A percentile compares a stretch with the other conserved stretches of the same genome.
These are phyloP conservation scores for Acrocephalus kingi DNA, from an alignment of 2,113 vertebrate genomes.

Conservation along the genomic window DNA sequence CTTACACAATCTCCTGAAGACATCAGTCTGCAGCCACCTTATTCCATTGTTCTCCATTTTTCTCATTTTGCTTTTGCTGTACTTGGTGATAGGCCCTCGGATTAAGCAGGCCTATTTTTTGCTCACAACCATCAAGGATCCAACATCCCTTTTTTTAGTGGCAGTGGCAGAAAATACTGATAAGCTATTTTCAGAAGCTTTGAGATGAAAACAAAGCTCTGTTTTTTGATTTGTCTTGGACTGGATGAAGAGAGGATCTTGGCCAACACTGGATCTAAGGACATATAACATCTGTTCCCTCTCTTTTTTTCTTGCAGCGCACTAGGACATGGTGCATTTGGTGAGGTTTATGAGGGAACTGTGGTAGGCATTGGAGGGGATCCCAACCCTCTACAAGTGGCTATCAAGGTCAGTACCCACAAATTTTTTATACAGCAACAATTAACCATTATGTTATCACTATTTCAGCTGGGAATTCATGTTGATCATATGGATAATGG, in stretches of 20 bases:
- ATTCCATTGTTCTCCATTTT: background rate
- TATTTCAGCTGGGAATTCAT: background rate
- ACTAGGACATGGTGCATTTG: conserved; percentile 90
- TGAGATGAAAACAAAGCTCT: background rate
- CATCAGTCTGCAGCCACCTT: background rate
- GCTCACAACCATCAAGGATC: background rate
- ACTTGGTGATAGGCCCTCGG: background rate
- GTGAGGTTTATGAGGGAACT: conserved; percentile 90
- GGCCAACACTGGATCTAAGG: background rate
- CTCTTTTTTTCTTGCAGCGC: conserved; percentile 72
- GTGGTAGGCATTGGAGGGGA: conserved; percentile 85
- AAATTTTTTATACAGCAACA: background rate
- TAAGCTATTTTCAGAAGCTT: background rate
- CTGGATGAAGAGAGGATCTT: background rate
- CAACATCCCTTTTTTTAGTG: background rate
- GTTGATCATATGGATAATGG: background rate
- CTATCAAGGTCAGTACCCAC: conserved; percentile 85
- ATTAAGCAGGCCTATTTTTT: background rate
- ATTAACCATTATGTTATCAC: background rate
- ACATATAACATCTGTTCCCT: background rate
- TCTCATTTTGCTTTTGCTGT: background rate
- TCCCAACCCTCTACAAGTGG: conserved; percentile 84
- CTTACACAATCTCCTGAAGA: background rate
- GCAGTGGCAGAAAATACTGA: background rate
- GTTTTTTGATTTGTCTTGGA: background rate